Conservation (phyloP, 2,113 vertebrate species). For the Mugil cephalus region DNA sequence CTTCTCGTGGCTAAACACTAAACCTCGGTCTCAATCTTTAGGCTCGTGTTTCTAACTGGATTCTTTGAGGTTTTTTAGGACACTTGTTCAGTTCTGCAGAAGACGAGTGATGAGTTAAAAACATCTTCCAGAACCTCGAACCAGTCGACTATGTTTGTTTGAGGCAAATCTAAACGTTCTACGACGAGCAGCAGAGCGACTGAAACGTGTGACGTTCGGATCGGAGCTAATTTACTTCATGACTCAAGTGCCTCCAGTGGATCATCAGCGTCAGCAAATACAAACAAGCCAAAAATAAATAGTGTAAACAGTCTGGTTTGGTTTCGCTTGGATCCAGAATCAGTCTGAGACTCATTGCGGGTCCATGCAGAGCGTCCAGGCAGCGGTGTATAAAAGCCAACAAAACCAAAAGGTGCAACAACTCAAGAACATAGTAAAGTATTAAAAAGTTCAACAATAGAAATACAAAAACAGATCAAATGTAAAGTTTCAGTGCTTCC, state of each 20-base stretch:
- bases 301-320: slow-evolving; percentile 35
- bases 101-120: no score
- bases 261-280: slow-evolving; percentile 26
- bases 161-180: no score
- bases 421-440: slow-evolving; percentile 22
- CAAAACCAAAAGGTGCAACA: slow-evolving; percentile 4
- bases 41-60: no score
- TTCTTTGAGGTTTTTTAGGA: no score
- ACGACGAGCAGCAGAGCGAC: no score
- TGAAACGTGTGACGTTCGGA: not conserved
- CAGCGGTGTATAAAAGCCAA: not conserved
- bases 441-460: slow-evolving; percentile 43
- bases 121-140: no score
- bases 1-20: no score
- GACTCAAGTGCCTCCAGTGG: not conserved
- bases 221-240: not conserved
- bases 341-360: slow-evolving; percentile 3
- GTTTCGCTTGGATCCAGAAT: slow-evolving; percentile 9
- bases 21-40: no score
- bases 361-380: slow-evolving; percentile 7
- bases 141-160: no score
- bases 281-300: slow-evolving; percentile 25
- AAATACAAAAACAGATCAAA: slow-evolving; percentile 35
- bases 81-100: no score
- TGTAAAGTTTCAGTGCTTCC: no score